Evolutionary conservation across 2,113 vertebrate genomes (phyloP).

Genomic region (Cercocebus atys): DNA sequence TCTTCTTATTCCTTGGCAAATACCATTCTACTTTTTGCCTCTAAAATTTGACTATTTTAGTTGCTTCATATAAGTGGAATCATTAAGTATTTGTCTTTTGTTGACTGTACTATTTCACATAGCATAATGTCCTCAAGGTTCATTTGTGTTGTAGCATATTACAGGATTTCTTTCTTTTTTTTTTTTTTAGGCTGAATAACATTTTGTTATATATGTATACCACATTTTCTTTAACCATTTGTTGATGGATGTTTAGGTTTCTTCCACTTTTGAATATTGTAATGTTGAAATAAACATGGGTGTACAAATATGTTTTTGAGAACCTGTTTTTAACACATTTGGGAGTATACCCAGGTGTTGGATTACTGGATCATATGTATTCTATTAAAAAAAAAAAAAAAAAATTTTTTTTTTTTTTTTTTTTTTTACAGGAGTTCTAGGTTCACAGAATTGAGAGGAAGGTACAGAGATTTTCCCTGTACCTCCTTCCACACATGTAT

Average conservation of each 20-base stretch:
- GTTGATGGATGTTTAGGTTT: neutral
- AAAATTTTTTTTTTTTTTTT: neutral
- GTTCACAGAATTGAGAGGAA: neutral
- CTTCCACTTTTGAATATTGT: neutral
- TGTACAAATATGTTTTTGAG: neutral
- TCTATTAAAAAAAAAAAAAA: neutral
- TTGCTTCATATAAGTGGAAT: neutral
- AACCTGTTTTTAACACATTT: neutral
- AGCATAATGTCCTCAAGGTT: neutral
- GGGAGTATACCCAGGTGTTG: too few species aligned
- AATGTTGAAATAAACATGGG: neutral
- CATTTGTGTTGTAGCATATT: neutral
- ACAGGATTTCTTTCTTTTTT: neutral
- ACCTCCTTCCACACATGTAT: neutral
- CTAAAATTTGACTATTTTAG: neutral
- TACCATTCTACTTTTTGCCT: neutral
- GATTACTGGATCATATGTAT: neutral
- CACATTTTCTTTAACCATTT: neutral
- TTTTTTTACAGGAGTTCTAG: neutral
- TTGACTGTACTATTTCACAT: neutral
- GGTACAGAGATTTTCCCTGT: neutral
- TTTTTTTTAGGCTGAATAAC: neutral
- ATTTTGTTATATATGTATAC: neutral
- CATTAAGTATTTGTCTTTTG: neutral
- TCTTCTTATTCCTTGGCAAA: neutral